Evolutionary conservation across 2,113 vertebrate species (phyloP), one percentile per base, ranked within the genome.

Genomic region (Tursiops truncatus): DNA sequence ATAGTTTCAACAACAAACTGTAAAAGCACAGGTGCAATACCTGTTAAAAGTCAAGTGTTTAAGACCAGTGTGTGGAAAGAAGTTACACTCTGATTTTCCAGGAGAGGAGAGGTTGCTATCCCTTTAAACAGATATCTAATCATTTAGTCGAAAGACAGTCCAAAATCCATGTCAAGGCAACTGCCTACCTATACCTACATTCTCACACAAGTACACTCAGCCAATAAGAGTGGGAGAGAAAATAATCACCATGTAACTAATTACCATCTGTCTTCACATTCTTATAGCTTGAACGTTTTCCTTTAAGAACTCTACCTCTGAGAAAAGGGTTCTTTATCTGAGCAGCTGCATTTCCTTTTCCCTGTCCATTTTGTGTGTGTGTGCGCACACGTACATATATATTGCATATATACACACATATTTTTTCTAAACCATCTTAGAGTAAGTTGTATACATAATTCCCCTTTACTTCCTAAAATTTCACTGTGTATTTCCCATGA

Each of bases 41-140:
- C 63, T 89, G 79, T 77, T n/a, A 36, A 76, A 70, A 94, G 9
- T 31, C 63, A 87, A 92, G 58, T 65, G 15, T 85, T n/a, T 80
- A 76, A 93, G 91, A 91, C 15, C 2, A 76, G 62, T 47, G 17
- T n/a, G 77, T 80, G 41, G 70, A 93, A 67, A 95, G 23, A 88
- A 77, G 38, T 63, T 84, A 79, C 31, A 53, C 79, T 71, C 84
- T 80, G 56, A 81, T 89, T 97, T 95, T 86, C 68, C 53, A 94
- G 53, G 89, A 90, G 89, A 33, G 18, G 36, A 41, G 81, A 96
- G 14, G 73, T 10, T 33, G 2, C 50, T 74, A 62, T 25, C 14
- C n/a, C 26, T 94, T 90, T 95, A 89, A 94, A 93, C 38, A 95
- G 21, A 50, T 79, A 91, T 17, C 36, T 25, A 91, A 36, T 83